Evolutionary conservation across 2,113 vertebrate species (phyloP), one percentile per base, ranked within the genome.

Genomic region (Platycercus adscitus): DNA sequence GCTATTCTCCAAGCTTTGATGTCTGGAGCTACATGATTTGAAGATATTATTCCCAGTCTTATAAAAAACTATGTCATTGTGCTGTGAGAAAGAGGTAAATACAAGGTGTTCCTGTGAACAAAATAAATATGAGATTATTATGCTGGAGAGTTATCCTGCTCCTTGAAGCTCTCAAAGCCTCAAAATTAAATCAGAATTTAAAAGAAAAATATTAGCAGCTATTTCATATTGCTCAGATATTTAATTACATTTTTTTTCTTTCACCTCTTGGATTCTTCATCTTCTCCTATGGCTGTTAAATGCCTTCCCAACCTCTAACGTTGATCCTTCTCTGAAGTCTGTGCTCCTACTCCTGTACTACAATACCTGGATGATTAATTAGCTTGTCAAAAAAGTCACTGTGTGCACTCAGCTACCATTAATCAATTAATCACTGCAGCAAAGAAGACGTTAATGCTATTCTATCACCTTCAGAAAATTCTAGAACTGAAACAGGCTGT

Each of bases 351-450:
- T 87, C 39, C 49, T 64, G 26, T 64, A 28, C 66, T 91, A 83
- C 82, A 68, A 58, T 47, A 49, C 41, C 47, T 72, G 33, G 18
- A 35, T 94, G 71, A 94, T 91, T 71, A 90, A 88, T n/a, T 72
- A 37, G 39, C 56, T 63, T 95, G 53, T 80, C 61, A 73, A 81
- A 91, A 79, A 81, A 73, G 69, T 93, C 61, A 70, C 61, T 84
- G 4, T 84, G 46, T 64, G 52, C 61, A 70, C 28, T 69, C 81
- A 85, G 60, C 64, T 86, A 83, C 35, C 61, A 73, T 91, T 95
- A 86, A 78, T 89, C 35, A 94, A 46, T 69, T 94, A 76, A 84
- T 96, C 68, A 90, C 39, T 81, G 68, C 44, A 94, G 3, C 58
- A 83, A 73, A 83, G 47, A 85, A 89, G 64, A 49, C 50, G 44